A percentile compares a stretch with the other conserved stretches of the same genome.
Evolutionary conservation across 2,113 vertebrate genomes (phyloP).

Genomic region (Poecilia latipinna): DNA sequence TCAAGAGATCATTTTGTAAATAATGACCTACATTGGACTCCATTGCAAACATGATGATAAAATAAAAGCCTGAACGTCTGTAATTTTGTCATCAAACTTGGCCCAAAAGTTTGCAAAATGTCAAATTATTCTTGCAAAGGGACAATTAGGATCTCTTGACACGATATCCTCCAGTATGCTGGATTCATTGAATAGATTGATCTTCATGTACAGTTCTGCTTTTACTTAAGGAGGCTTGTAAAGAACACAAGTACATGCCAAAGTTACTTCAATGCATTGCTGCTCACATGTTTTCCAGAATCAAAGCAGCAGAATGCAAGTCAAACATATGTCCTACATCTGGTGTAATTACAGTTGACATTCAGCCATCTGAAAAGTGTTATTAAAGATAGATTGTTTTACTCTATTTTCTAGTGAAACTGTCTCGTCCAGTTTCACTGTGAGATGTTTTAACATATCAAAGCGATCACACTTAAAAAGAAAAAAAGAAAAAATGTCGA

Average conservation of each 20-base stretch:
- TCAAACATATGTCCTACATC: conserved; percentile 25
- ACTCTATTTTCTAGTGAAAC: not conserved
- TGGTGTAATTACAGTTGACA: conserved; percentile 25
- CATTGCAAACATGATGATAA: no score
- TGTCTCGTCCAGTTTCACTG: conserved; percentile 20
- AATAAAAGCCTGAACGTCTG: not conserved
- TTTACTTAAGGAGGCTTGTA: conserved; percentile 2
- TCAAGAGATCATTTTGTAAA: not conserved
- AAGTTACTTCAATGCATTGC: conserved; percentile 18
- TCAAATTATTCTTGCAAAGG: not conserved
- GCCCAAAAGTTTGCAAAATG: not conserved
- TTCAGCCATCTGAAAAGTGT: conserved; percentile 13
- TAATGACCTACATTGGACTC: no score
- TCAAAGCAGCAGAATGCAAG: conserved; percentile 23
- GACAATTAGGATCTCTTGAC: not conserved
- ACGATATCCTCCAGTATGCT: not conserved
- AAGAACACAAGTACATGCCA: conserved; percentile 1
- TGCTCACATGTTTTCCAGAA: conserved; percentile 8
- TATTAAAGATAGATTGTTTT: conserved; percentile 21
- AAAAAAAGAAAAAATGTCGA: not conserved
- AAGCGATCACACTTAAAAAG: not conserved
- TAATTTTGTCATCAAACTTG: not conserved
- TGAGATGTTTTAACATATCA: not conserved
- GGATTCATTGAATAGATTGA: no score
- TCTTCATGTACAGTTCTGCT: not conserved